Evolutionary conservation across 2,113 vertebrate species (phyloP).

Genomic region (Chaetorhynchus papuensis): DNA sequence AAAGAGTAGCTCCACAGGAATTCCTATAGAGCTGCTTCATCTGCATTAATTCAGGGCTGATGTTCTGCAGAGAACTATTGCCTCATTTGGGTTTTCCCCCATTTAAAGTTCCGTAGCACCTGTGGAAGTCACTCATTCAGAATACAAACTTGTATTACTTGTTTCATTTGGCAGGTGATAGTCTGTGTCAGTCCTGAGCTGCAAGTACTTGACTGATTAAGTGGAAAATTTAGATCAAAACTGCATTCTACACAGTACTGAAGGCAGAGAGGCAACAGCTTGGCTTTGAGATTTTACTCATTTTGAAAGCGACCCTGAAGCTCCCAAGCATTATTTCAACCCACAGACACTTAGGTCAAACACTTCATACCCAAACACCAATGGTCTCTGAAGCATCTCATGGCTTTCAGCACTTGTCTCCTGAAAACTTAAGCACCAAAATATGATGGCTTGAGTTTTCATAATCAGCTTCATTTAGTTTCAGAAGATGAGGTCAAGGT

Average conservation of each 20-base stretch:
- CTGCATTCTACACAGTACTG: background rate
- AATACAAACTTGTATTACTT: background rate
- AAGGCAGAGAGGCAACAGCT: background rate
- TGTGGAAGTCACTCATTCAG: background rate
- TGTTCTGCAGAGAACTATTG: background rate
- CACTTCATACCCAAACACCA: background rate
- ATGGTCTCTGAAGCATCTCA: background rate
- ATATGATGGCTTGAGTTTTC: background rate
- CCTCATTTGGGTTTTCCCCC: background rate
- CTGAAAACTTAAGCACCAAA: background rate
- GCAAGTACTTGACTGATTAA: background rate
- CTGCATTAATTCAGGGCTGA: background rate
- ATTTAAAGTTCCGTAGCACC: background rate
- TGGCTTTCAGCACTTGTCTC: background rate
- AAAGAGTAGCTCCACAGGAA: background rate
- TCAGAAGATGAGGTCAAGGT: background rate
- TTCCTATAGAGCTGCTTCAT: background rate
- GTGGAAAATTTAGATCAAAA: background rate
- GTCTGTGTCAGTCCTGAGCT: background rate
- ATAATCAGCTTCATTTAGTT: background rate
- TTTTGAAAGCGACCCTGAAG: background rate
- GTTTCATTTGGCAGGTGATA: background rate
- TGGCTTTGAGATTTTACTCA: background rate
- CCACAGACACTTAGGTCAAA: background rate
- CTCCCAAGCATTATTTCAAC: background rate